Base-by-base conservation (phyloP, 2,797 vertebrate genomes). In the Etheostoma perlongum region DNA sequence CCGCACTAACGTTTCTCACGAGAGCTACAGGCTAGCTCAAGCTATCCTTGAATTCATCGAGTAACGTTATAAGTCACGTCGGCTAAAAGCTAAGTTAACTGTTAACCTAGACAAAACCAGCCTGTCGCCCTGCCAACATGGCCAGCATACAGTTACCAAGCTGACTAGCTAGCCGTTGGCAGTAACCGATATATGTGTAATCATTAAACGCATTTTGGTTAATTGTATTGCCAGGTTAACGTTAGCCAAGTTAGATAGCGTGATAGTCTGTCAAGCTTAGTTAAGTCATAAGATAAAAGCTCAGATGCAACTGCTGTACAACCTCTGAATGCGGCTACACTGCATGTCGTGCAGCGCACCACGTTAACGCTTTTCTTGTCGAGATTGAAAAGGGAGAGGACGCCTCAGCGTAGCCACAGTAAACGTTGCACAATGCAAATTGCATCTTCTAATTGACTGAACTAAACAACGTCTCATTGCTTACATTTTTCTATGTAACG, bases 41-140 rank as follows among this genome's bases (percentile, higher is more conserved):
- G 76, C 68, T 78, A 77, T 55, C 63, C 27, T 59, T 47, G n/a
- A 72, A 74, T 90, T 59, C 80, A 52, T 63, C 76, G 48, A 74
- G 68, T 44, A 70, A 78, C 82, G 60, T 60, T 79, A n/a, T 49
- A 77, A 79, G 66, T 85, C 79, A 69, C 66, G 27, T 63, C 76
- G 64, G 89, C 83, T 80, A 85, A 67, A 59, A 2, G 86, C 83
- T 87, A 59, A 2, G 86, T 82, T 88, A 86, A 76, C 53, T 6
- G 67, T 74, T 77, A 88, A 82, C 78, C 52, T 67, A 79, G 77
- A 86, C 79, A 67, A 73, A 85, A 52, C 30, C 82, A 66, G 71
- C 21, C 67, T 66, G 72, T 87, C 72, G 60, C 71, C 33, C 12
- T 84, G 84, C 82, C 85, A 87, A 86, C 79, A 90, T 72, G 87